Percentiles rank a stretch among this genome's conserved stretches.
Evolutionary conservation across 2,888 invertebrate genomes (phyloP).

Genomic region (Sturmia bella): DNA sequence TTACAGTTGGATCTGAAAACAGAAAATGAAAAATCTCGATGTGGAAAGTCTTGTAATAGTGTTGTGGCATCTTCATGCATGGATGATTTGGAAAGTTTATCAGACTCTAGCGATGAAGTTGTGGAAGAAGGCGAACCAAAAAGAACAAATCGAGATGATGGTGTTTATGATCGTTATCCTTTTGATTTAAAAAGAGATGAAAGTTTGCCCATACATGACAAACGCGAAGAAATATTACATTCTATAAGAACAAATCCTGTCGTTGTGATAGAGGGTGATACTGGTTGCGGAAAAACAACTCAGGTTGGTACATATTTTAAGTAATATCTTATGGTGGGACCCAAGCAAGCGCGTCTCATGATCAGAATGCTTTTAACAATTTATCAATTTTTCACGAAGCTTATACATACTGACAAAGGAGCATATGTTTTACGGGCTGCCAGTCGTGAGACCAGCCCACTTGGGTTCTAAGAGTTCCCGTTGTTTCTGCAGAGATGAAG

Average conservation of each 20-base stretch:
- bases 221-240: conserved; percentile 85
- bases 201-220: conserved; percentile 78
- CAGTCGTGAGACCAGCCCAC: no score
- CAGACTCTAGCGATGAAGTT: conserved; percentile 68
- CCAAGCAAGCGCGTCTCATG: no score
- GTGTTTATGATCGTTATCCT: conserved; percentile 75
- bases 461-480: no score
- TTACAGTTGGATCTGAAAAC: conserved; percentile 40
- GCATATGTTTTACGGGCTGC: no score
- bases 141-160: conserved; percentile 73
- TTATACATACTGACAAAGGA: no score
- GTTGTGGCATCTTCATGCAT: conserved; percentile 70
- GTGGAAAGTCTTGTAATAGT: conserved; percentile 61
- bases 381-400: no score
- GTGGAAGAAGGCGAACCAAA: no score
- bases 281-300: conserved; percentile 97
- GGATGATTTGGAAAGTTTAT: conserved; percentile 77
- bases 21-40: conserved; percentile 47
- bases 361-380: no score
- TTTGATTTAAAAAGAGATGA: conserved; percentile 77
- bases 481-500: no score
- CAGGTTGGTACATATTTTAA: conserved; percentile 80
- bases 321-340: no score
- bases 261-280: conserved; percentile 93
- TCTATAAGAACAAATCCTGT: conserved; percentile 85